Evolutionary conservation across 2,888 invertebrate genomes (phyloP).

Genomic region (Taenaris catops): DNA sequence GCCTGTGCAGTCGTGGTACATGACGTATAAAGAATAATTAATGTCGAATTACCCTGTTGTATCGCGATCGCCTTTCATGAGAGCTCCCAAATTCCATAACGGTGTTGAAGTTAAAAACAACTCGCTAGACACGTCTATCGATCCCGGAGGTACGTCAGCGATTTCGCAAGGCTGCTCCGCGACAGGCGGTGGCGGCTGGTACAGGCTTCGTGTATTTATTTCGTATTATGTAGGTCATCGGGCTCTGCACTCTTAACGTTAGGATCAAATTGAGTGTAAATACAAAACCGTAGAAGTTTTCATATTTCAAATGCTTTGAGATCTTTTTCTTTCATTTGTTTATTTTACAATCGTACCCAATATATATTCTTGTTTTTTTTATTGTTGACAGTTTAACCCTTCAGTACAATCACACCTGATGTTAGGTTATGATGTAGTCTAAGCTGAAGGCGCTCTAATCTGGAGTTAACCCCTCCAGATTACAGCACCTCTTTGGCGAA

Average conservation of each 20-base stretch:
- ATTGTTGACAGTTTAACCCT: too few relatives aligned
- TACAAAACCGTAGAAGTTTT: too few relatives aligned
- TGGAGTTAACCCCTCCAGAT: too few relatives aligned
- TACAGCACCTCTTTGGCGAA: too few relatives aligned
- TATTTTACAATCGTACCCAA: too few relatives aligned
- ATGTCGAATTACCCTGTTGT: conserved; percentile 81
- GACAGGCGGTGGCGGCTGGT: conserved; percentile 39
- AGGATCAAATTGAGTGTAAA: conserved; percentile 7
- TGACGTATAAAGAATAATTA: neutral
- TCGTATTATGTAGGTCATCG: conserved; percentile 28
- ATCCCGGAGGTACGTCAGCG: conserved; percentile 37
- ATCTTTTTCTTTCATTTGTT: too few relatives aligned
- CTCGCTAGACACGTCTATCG: conserved; percentile 45
- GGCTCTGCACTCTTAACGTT: neutral
- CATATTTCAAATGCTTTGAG: too few relatives aligned
- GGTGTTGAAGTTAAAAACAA: conserved; percentile 1
- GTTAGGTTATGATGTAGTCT: too few relatives aligned
- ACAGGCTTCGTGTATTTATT: conserved; percentile 29
- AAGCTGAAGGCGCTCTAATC: too few relatives aligned
- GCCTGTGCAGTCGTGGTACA: neutral
- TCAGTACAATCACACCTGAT: too few relatives aligned
- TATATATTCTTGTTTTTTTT: too few relatives aligned
- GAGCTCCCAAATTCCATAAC: conserved; percentile 77
- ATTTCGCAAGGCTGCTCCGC: conserved; percentile 38
- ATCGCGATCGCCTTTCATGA: conserved; percentile 78